Base-by-base conservation (phyloP, 2,113 vertebrate species). In the Myotis davidii region DNA sequence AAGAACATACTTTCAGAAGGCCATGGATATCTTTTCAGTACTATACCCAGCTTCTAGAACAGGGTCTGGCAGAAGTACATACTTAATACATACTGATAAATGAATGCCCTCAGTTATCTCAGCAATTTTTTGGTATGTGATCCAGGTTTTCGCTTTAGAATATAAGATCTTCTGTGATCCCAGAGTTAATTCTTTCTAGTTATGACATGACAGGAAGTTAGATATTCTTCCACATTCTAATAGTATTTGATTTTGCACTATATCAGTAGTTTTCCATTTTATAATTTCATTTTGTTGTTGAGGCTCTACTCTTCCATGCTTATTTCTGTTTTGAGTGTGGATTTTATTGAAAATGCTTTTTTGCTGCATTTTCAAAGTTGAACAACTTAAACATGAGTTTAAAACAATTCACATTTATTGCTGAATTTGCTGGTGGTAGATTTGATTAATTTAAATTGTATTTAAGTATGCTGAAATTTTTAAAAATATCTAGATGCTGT, bases 381-480 rank as follows among this genome's bases (percentile, higher is more conserved):
- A 29, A 37, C 85, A 34, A 70, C 9, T 65, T 93, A 81, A 61
- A 64, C 37, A 67, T 50, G 34, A 89, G 6, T 94, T 77, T 85
- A 74, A 90, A 92, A 52, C 25, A 90, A 25, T 69, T 81, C 20
- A 32, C 5, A 34, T 59, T 96, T 86, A 76, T 83, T 91, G 48
- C 27, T 79, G 32, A 90, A 32, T 82, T 12, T 52, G 42, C 21
- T 72, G 23, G 21, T 81, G 13, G 37, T 76, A 86, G 76, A 92
- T 70, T 56, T 67, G 39, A 32, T 88, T 89, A 14, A 45, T 76
- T 8, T 59, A 86, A 70, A 86, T 52, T 69, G 17, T 74, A 5
- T 86, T 42, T 87, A 91, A 64, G 11, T 59, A 27, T 93, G 20
- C 37, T 59, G 6, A 67, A 86, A 39, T 92, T 56, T n/a, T 29